Percentiles rank a stretch among this genome's conserved stretches.
Evolutionary conservation across 2,888 invertebrate genomes (phyloP).

Genomic region (Anarsia innoxiella): DNA sequence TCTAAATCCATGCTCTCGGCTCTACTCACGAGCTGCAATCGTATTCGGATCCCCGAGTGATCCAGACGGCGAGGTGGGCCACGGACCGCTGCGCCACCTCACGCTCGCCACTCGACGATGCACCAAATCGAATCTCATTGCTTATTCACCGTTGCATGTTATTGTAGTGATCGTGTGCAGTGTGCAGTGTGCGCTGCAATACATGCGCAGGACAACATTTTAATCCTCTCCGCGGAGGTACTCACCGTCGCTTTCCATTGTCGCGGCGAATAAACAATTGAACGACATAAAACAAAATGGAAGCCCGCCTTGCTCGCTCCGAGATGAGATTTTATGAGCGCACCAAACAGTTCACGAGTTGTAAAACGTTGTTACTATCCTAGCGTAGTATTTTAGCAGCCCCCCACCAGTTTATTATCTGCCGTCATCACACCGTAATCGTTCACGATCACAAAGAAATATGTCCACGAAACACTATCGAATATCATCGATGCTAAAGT

Average conservation of each 20-base stretch:
- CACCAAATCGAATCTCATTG: conserved; percentile 67
- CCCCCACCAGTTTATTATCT: conserved; percentile 69
- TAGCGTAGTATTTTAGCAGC: conserved; percentile 73
- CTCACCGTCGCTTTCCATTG: conserved; percentile 71
- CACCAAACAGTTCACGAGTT: conserved; percentile 52
- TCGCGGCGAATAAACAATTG: conserved; percentile 66
- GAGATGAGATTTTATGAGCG: conserved; percentile 67
- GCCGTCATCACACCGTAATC: conserved; percentile 54
- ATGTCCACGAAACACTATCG: conserved; percentile 37
- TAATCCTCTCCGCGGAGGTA: conserved; percentile 34
- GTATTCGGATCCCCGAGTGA: too few relatives aligned
- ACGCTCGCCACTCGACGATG: conserved; percentile 37
- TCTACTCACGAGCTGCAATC: too few relatives aligned
- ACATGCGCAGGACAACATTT: conserved; percentile 60
- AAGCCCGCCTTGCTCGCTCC: conserved; percentile 60
- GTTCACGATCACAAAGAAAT: conserved; percentile 54
- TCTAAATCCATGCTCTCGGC: not conserved
- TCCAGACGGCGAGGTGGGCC: too few relatives aligned
- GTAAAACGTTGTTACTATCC: conserved; percentile 74
- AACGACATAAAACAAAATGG: conserved; percentile 74
- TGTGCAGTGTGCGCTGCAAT: conserved; percentile 44
- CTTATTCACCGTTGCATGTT: conserved; percentile 62
- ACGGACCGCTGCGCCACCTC: not conserved
- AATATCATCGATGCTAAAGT: conserved; percentile 40
- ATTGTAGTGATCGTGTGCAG: conserved; percentile 37